Evolutionary conservation across 2,113 vertebrate species (phyloP), one percentile per base, ranked within the genome.

Genomic region (Cebidichthys violaceus): DNA sequence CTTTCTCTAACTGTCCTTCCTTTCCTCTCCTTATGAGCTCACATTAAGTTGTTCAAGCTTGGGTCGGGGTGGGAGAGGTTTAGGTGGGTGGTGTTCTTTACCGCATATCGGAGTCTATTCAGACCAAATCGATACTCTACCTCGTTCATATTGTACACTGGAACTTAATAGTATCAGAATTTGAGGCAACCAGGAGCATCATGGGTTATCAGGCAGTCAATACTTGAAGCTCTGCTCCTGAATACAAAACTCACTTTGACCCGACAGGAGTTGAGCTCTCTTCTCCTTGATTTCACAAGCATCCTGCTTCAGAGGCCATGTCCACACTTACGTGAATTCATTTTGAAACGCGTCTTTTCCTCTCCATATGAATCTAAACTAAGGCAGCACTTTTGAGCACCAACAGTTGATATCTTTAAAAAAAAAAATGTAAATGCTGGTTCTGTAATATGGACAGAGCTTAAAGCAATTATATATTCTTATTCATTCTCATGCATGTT

Each of bases 201-300:
- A 27, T 66, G 82, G 77, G 88, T 90, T 87, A 87, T 90, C 85
- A 77, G 76, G 74, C 74, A 85, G 87, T 90, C 82, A 54, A 90
- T 91, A 89, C 77, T 50, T 20, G 65, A 83, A 70, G 67, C 75
- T 35, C 77, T 41, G 62, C 79, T 82, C 47, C 66, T 85, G 81
- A 84, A 91, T 90, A 83, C 85, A 81, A 71, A 92, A 87, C 82
- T 77, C 39, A 65, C 59, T 45, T 72, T 79, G 70, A 87, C 68
- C 86, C 83, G 27, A 29, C 13, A 76, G 66, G 43, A 81, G 43
- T 22, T 54, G 52, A 83, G 59, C 65, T 65, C 59, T 43, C 47
- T 55, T 52, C 67, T 75, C 62, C 65, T 86, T 87, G 60, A 86
- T 86, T 87, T 82, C 69, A 84, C 75, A 57, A 68, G 60, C 55